Conservation (phyloP, 2,113 vertebrate species). For the Pheucticus melanocephalus region DNA sequence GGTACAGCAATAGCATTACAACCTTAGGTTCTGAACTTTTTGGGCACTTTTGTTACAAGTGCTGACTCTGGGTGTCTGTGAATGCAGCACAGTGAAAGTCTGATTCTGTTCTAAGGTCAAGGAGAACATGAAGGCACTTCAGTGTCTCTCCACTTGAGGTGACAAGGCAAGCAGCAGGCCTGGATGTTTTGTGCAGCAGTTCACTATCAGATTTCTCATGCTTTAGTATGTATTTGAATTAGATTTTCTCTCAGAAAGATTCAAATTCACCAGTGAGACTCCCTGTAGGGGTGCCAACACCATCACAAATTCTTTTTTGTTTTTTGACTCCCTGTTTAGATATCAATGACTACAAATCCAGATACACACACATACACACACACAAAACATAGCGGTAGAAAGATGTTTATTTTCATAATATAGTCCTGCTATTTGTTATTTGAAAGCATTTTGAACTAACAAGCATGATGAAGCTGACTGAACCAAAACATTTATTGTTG, state of each 20-base stretch:
- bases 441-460: neutral
- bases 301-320: neutral
- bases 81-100: neutral
- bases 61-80: neutral
- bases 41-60: neutral
- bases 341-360: neutral
- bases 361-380: neutral
- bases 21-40: neutral
- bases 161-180: neutral
- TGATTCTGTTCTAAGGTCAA: neutral
- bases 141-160: neutral
- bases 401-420: neutral
- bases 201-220: neutral
- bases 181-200: neutral
- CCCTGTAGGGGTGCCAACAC: rapidly evolving
- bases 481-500: neutral
- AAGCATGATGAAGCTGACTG: neutral
- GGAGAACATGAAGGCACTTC: neutral
- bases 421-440: neutral
- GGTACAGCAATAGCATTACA: neutral
- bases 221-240: neutral
- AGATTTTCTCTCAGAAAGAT: neutral
- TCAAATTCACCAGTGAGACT: neutral
- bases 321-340: neutral
- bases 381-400: neutral